Base-by-base conservation (phyloP, 2,113 vertebrate genomes). In the Sula dactylatra region DNA sequence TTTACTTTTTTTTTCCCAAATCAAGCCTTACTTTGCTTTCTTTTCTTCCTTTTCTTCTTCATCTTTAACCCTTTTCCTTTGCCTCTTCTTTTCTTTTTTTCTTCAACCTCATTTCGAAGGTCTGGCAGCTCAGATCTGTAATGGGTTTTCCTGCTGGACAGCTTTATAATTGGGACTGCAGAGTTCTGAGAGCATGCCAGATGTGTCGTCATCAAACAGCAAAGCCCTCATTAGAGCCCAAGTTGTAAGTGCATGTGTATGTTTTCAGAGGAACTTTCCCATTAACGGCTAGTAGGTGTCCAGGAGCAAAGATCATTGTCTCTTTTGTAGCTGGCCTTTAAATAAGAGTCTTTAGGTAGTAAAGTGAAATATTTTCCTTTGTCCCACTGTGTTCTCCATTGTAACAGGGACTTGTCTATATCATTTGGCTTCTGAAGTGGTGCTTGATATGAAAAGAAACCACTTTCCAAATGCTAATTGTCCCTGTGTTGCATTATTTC, bases 141-240 rank as follows among this genome's bases (percentile, higher is more conserved):
- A 93, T 93, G 94, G 91, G 44, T 96, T 93, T 94, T 97, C 88
- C 94, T 93, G 97, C 96, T 96, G 96, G 92, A 97, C 92, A 88
- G 90, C 54, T 93, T 96, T 94, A 96, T 98, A 98, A 98, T 97
- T 97, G 97, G 97, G 86, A 96, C 94, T 92, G 96, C 86, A 90
- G 96, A 96, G 95, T 95, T 97, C 96, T 97, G 91, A 98, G 94
- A 93, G 86, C 80, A 71, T 82, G 81, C 83, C 88, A 95, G 77
- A 87, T 91, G 70, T 95, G 93, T 97, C 77, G 83, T 97, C 94
- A 97, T 96, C 97, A 95, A 97, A 97, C 83, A 92, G 97, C 54
- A 88, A 94, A 95, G 91, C 29, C 83, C 93, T 97, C 97, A 94
- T 97, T 97, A 97, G 61, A 93, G 95, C 24, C 40, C 0, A 25